Evolutionary conservation across 53 echinoderm and acorn worm species (phyloP).

Genomic region (Echinometra lucunter): DNA sequence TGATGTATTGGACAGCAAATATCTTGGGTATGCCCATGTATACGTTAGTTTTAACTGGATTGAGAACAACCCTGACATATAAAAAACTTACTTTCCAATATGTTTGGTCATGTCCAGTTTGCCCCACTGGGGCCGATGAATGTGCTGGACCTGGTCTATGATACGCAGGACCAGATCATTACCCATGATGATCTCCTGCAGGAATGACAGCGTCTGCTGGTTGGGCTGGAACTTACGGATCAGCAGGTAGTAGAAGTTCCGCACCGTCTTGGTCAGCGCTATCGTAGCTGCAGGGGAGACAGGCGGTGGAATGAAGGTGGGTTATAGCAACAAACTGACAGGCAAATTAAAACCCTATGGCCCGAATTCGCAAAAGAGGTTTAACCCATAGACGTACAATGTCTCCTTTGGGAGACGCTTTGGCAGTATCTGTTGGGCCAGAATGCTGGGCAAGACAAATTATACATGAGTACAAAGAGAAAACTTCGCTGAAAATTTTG

Average conservation of each 20-base stretch:
- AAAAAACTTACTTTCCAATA: constrained; percentile 67
- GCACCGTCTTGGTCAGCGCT: constrained; percentile 66
- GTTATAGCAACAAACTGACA: too few species aligned
- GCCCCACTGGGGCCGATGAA: constrained; percentile 64
- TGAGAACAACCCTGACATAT: neutral
- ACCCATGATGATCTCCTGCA: constrained; percentile 82
- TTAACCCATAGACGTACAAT: too few species aligned
- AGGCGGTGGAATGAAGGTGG: too few species aligned
- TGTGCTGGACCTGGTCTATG: constrained; percentile 74
- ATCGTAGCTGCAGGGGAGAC: constrained; percentile 53
- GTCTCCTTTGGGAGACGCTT: too few species aligned
- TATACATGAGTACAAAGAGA: too few species aligned
- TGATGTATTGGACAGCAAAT: too few species aligned
- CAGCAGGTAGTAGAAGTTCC: constrained; percentile 82
- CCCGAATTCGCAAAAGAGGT: too few species aligned
- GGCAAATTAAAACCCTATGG: too few species aligned
- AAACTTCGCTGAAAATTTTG: too few species aligned
- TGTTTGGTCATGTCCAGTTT: constrained; percentile 70
- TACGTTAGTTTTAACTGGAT: neutral
- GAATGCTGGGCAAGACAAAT: too few species aligned
- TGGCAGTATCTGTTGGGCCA: too few species aligned
- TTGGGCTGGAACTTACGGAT: constrained; percentile 82
- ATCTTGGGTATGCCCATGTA: too few species aligned
- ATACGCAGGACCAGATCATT: constrained; percentile 82
- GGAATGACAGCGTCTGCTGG: constrained; percentile 84